A percentile compares a stretch with the other conserved stretches of the same genome.
Conservation (phyloP, 2,888 invertebrate species). For the Agrotis clavis region DNA sequence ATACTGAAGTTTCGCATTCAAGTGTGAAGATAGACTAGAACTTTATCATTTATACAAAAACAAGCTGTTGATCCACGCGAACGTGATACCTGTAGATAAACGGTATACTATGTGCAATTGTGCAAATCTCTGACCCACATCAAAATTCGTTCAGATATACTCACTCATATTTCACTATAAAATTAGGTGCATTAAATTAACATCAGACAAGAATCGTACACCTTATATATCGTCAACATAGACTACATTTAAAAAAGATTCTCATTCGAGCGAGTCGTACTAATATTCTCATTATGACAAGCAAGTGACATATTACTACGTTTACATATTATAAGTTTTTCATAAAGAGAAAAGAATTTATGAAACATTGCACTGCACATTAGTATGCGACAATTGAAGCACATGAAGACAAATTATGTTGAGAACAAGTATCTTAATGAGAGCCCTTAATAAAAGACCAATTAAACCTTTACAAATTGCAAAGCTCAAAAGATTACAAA, state of each 20-base stretch:
- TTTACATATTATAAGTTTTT: no score
- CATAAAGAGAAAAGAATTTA: background rate
- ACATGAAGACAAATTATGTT: constrained; percentile 1
- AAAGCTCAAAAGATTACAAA: constrained; percentile 21
- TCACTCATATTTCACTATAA: no score
- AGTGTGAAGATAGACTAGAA: constrained; percentile 28
- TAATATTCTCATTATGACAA: constrained; percentile 2
- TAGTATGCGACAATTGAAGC: constrained; percentile 9
- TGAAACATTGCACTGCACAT: constrained; percentile 2
- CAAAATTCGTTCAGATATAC: no score
- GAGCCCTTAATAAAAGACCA: background rate
- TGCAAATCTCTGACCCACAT: no score
- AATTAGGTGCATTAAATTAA: background rate
- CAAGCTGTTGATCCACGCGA: no score
- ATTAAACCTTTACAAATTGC: constrained; percentile 13
- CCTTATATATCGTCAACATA: background rate
- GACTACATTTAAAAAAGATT: background rate
- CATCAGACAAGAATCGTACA: background rate
- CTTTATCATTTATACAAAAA: background rate
- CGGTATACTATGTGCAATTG: no score
- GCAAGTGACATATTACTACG: no score
- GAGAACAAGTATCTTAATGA: constrained; percentile 8
- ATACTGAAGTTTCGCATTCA: constrained; percentile 24
- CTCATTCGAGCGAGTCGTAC: background rate
- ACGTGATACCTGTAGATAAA: no score